These are phyloP conservation scores for Melipona quadrifasciata DNA, from an alignment of 1,140 invertebrate species.

Conservation along the genomic window DNA sequence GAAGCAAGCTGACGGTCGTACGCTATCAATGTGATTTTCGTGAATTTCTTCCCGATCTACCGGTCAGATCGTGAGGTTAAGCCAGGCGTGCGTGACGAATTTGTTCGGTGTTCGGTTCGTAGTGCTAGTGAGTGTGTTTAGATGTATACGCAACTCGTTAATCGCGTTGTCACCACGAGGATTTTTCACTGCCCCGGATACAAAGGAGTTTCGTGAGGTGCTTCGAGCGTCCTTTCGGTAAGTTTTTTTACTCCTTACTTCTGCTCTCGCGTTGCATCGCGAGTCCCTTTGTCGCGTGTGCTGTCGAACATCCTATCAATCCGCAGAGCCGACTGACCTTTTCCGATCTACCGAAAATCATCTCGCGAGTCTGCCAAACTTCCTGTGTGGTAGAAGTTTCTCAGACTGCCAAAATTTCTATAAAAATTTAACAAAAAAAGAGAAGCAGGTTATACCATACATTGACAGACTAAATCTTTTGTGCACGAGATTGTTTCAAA, in stretches of 20 bases:
- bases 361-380: slow-evolving; percentile 1
- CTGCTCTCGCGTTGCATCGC: not conserved
- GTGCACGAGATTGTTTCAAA: not conserved
- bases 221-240: slow-evolving; percentile 59
- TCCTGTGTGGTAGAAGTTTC: not conserved
- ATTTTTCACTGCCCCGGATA: slow-evolving; percentile 65
- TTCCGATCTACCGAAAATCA: slow-evolving; percentile 6
- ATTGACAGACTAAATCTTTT: too few relatives aligned
- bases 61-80: slow-evolving; percentile 42
- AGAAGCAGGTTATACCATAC: too few relatives aligned
- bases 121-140: slow-evolving; percentile 50
- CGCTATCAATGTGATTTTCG: slow-evolving; percentile 65
- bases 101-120: slow-evolving; percentile 30
- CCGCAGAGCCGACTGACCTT: slow-evolving; percentile 8
- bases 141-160: slow-evolving; percentile 48
- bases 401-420: not conserved
- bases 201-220: slow-evolving; percentile 61
- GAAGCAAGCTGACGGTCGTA: slow-evolving; percentile 64
- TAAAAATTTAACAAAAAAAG: not conserved
- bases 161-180: slow-evolving; percentile 62
- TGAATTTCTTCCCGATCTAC: slow-evolving; percentile 56
- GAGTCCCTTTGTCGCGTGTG: not conserved
- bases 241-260: slow-evolving; percentile 7
- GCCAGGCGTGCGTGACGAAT: slow-evolving; percentile 29
- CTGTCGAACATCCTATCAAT: not conserved